These are phyloP conservation scores for Micoletzkya japonica DNA, from an alignment of 2,888 invertebrate genomes.

Conservation along the genomic window DNA sequence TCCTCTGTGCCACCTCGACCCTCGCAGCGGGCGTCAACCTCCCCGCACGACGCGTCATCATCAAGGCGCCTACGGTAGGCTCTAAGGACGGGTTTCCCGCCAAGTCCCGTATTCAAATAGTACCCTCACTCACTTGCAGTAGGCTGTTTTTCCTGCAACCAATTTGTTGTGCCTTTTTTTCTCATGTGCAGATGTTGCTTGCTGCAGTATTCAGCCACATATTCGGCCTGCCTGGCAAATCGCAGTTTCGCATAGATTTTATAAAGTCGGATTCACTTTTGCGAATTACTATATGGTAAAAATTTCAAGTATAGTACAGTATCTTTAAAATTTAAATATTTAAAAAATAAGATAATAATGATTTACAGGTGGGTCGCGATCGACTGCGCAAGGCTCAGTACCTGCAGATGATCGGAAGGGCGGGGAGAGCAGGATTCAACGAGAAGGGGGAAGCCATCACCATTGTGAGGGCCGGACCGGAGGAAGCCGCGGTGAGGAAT, in stretches of 20 bases:
- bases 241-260: no score
- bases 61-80: slow-evolving; percentile 75
- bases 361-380: slow-evolving; percentile 76
- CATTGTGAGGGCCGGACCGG: slow-evolving; percentile 73
- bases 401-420: slow-evolving; percentile 93
- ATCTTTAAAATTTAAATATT: no score
- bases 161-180: no score
- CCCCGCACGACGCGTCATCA: slow-evolving; percentile 76
- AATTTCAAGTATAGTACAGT: no score
- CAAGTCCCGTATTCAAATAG: slow-evolving; percentile 72
- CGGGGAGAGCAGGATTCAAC: slow-evolving; percentile 86
- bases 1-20: slow-evolving; percentile 92
- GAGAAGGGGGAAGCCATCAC: slow-evolving; percentile 83
- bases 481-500: slow-evolving; percentile 65
- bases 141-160: no score
- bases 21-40: slow-evolving; percentile 80
- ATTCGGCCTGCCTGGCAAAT: no score
- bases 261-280: no score
- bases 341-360: no score
- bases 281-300: no score
- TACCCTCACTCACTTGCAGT: no score
- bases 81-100: slow-evolving; percentile 72
- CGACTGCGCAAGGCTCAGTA: slow-evolving; percentile 80
- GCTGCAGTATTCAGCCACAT: no score
- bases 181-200: no score